Evolutionary conservation across 2,888 invertebrate genomes (phyloP), one percentile per base, ranked within the genome.

Genomic region (Macaria liturata): DNA sequence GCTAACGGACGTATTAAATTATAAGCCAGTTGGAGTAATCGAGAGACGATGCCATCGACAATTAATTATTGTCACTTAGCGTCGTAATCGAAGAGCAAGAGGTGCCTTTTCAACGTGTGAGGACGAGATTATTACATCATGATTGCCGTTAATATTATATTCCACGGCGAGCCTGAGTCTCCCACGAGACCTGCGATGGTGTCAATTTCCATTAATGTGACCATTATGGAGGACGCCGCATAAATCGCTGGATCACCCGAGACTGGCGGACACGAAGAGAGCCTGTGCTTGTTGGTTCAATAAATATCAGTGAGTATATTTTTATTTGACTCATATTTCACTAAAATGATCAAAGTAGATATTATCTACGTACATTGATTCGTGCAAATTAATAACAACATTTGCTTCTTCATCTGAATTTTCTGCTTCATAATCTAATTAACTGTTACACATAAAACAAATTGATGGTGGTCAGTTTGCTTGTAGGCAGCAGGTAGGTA

Each of bases 191-290:
- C 76, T 72, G 70, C 76, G 66, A 68, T 75, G 82, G 88, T 88
- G 88, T 90, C 87, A 86, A 85, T 88, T 88, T 88, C 84, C 88
- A 88, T 87, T 88, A 86, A 88, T 86, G 80, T 68, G 83, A 73
- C 83, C 76, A 89, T 89, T 87, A 88, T 78, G 76, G 76, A 76
- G 74, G 76, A 71, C 70, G 78, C 75, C 80, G 83, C 81, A 86
- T 88, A 88, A 89, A 88, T 88, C 83, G 83, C 79, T 4, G 20
- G 20, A 20, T 20, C 20, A 20, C 20, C 20, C 20, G 20, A 20
- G 20, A 20, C 20, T 20, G 20, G 20, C 20, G 20, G 20, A 20
- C 20, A 20, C 20, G 20, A 20, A 20, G 20, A 20, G 20, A 20
- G 20, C 20, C 20, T 20, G 20, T 20, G 20, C 20, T 20, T 20